Percentiles rank a stretch among this genome's conserved stretches.
These are phyloP conservation scores for Eupithecia tripunctaria DNA, from an alignment of 2,888 invertebrate species.

Conservation along the genomic window DNA sequence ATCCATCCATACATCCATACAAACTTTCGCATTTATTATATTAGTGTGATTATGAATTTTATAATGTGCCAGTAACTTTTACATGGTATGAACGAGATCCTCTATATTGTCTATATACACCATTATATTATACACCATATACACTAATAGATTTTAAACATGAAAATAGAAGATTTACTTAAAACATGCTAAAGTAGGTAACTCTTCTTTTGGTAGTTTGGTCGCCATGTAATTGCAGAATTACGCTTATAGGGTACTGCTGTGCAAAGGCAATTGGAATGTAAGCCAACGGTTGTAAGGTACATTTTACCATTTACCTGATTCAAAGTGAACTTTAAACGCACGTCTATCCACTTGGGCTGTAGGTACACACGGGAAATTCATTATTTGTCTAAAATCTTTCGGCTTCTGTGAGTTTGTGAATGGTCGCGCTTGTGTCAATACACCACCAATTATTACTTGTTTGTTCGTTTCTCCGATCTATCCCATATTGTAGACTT, in stretches of 20 bases:
- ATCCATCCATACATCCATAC: no score
- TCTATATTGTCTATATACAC: no score
- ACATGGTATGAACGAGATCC: no score
- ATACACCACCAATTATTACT: slow-evolving; percentile 75
- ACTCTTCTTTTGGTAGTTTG: neutral
- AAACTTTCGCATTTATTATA: no score
- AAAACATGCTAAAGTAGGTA: neutral
- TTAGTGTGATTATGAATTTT: no score
- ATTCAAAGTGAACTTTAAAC: slow-evolving; percentile 52
- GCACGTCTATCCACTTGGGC: slow-evolving; percentile 72
- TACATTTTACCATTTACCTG: neutral
- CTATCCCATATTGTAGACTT: neutral
- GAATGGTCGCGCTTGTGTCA: slow-evolving; percentile 78
- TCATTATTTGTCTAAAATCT: slow-evolving; percentile 77
- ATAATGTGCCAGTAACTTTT: no score
- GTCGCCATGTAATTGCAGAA: neutral
- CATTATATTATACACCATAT: no score
- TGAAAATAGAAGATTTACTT: neutral
- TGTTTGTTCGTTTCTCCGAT: slow-evolving; percentile 40
- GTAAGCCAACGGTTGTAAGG: neutral
- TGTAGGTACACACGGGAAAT: slow-evolving; percentile 62
- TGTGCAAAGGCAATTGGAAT: neutral
- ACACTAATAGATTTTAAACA: no score
- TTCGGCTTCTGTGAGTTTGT: slow-evolving; percentile 78
- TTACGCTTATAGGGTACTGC: neutral